A percentile compares a stretch with the other conserved stretches of the same genome.
Conservation (phyloP, 1,140 invertebrate species). For the Bombus picipes region DNA sequence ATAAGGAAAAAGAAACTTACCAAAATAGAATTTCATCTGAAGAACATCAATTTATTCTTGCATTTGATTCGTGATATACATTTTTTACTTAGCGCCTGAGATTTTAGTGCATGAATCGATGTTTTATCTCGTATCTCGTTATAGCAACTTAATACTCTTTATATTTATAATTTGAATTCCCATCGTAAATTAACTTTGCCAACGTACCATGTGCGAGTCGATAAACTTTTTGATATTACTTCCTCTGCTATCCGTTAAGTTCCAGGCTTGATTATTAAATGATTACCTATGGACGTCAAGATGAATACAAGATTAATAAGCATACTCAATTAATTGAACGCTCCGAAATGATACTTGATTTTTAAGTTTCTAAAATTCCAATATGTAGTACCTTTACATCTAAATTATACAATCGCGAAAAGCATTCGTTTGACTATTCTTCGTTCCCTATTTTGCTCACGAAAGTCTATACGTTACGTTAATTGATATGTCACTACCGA, state of each 20-base stretch:
- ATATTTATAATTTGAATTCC: no score
- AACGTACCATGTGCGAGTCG: not conserved
- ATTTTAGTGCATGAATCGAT: not conserved
- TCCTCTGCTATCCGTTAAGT: not conserved
- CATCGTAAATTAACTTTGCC: not conserved
- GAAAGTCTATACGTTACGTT: not conserved
- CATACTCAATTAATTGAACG: not conserved
- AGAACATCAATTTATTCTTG: no score
- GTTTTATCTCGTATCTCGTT: not conserved
- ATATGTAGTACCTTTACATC: not conserved
- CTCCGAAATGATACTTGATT: not conserved
- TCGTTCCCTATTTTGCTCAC: no score
- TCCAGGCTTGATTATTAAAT: not conserved
- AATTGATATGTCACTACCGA: constrained; percentile 27
- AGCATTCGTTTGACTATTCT: not conserved
- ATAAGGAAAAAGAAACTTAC: not conserved
- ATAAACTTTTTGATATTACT: not conserved
- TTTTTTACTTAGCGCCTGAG: not conserved
- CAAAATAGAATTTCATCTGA: not conserved
- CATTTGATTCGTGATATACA: not conserved
- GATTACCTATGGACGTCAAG: not conserved
- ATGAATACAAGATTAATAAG: not conserved
- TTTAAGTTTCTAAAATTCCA: not conserved
- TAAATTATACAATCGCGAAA: not conserved
- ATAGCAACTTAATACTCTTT: not conserved